Evolutionary conservation across 2,797 vertebrate species (phyloP).

Genomic region (Sphenopsis melanotis): DNA sequence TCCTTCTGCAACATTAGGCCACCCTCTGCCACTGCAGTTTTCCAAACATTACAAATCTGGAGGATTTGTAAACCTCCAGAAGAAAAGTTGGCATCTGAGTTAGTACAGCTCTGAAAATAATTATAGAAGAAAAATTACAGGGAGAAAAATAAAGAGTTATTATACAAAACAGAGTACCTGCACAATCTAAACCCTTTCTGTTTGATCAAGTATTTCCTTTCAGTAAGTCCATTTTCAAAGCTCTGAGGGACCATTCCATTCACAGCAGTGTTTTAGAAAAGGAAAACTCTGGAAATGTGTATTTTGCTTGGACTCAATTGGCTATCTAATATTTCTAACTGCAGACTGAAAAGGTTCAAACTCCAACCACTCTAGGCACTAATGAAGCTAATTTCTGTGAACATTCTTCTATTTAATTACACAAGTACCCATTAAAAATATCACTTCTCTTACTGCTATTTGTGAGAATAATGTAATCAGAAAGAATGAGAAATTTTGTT

Average conservation of each 20-base stretch:
- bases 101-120: background rate
- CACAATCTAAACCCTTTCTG: background rate
- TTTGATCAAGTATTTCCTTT: background rate
- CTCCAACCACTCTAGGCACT: background rate
- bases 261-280: rapidly evolving
- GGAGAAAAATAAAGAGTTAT: background rate
- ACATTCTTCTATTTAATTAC: background rate
- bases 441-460: background rate
- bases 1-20: background rate
- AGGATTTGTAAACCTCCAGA: too few species aligned
- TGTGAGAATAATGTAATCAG: background rate
- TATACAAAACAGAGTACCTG: background rate
- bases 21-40: background rate
- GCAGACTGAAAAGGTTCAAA: background rate
- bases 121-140: background rate
- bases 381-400: background rate
- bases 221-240: background rate
- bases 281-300: background rate
- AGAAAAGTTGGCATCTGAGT: rapidly evolving
- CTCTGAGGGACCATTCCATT: background rate
- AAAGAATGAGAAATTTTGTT: background rate
- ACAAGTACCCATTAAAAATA: background rate
- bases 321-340: background rate
- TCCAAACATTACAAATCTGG: background rate
- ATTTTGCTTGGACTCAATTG: background rate